Conservation (phyloP, 2,113 vertebrate genomes). For the Mobula hypostoma region DNA sequence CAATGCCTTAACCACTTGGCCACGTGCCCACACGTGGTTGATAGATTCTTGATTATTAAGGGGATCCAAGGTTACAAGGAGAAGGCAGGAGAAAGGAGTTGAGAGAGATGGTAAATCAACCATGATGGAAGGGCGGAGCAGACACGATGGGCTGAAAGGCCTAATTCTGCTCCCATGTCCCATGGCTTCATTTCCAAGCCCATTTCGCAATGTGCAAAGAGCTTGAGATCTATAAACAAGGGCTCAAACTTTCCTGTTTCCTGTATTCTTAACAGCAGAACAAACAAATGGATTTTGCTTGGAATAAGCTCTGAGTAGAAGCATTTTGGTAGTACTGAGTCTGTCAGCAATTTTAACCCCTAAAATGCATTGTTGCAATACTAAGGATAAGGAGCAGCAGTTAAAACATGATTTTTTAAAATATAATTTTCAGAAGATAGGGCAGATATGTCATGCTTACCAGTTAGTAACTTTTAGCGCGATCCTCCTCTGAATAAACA, state of each 20-base stretch:
- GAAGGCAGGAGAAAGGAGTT: too few species aligned
- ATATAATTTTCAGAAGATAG: background rate
- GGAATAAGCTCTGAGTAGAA: background rate
- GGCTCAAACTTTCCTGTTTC: background rate
- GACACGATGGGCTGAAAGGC: too few species aligned
- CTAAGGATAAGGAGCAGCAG: background rate
- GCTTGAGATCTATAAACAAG: background rate
- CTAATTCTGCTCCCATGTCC: too few species aligned
- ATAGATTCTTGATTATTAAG: too few species aligned
- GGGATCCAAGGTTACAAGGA: too few species aligned
- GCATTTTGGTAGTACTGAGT: background rate
- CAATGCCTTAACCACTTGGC: too few species aligned
- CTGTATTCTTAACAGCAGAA: background rate
- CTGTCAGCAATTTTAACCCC: background rate
- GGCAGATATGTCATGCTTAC: background rate
- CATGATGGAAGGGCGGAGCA: too few species aligned
- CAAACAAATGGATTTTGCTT: background rate
- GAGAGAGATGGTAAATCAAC: too few species aligned
- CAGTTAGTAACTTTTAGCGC: background rate
- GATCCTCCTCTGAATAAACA: background rate
- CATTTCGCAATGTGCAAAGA: too few species aligned
- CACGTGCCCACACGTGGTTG: too few species aligned
- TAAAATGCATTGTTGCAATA: background rate
- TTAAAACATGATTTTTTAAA: background rate
- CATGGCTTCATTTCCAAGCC: too few species aligned